Conservation (phyloP, 1,140 invertebrate genomes). For the Lepidurus packardi region DNA sequence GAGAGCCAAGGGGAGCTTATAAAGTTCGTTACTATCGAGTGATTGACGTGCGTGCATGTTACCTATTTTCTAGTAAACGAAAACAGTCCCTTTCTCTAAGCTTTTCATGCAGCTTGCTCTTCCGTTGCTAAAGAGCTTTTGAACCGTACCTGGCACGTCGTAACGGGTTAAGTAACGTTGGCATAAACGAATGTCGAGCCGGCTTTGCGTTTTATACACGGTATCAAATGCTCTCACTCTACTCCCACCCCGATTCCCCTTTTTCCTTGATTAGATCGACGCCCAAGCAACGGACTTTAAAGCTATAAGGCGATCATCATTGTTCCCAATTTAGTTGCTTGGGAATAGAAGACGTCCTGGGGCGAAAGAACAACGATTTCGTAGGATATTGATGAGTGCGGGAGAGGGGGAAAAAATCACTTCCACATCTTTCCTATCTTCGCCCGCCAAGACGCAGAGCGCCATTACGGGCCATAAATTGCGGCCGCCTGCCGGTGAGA, state of each 20-base stretch:
- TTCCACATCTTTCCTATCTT: neutral
- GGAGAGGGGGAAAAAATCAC: neutral
- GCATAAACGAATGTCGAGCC: neutral
- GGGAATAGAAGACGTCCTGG: neutral
- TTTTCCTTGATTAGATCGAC: neutral
- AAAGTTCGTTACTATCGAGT: neutral
- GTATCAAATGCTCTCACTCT: neutral
- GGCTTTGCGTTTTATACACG: neutral
- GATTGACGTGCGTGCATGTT: slow-evolving; percentile 17
- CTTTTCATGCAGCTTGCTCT: neutral
- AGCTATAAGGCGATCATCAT: neutral
- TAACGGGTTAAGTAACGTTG: neutral
- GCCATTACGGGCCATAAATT: slow-evolving; percentile 5
- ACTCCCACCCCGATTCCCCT: neutral
- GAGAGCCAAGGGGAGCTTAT: neutral
- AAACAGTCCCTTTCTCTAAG: neutral
- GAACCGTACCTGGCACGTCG: slow-evolving; percentile 10
- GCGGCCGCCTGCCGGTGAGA: slow-evolving; percentile 5
- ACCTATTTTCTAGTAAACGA: neutral
- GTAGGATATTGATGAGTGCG: neutral
- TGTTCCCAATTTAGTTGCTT: neutral
- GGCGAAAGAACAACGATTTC: neutral
- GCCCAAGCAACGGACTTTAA: neutral
- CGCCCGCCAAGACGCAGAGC: slow-evolving; percentile 7
- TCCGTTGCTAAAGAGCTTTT: slow-evolving; percentile 13